Percentiles rank a stretch among this genome's conserved stretches.
Conservation (phyloP, 2,113 vertebrate genomes). For the Mixornis gularis region DNA sequence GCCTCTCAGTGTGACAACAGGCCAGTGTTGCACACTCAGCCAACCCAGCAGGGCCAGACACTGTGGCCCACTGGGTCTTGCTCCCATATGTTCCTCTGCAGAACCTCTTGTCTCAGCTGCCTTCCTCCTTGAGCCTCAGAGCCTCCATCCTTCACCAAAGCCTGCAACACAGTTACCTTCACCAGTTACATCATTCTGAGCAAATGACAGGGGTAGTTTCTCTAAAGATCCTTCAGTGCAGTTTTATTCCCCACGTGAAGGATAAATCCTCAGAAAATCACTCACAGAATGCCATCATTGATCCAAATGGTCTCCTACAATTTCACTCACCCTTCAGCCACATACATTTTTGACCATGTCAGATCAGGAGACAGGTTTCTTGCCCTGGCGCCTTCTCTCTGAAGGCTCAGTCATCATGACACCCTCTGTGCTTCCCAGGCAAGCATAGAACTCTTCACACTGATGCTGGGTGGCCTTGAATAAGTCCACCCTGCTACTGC, state of each 20-base stretch:
- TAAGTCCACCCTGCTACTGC: background rate
- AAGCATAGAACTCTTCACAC: background rate
- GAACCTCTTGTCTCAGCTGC: background rate
- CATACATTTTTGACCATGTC: background rate
- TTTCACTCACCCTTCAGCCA: background rate
- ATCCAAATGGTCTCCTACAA: background rate
- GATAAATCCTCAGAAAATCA: background rate
- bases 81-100: background rate
- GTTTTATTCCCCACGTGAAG: background rate
- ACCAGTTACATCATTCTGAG: background rate
- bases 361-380: background rate
- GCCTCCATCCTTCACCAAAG: background rate
- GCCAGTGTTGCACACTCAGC: background rate
- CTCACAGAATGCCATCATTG: background rate
- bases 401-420: background rate
- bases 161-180: background rate
- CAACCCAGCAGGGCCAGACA: background rate
- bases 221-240: background rate
- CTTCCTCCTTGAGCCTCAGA: background rate
- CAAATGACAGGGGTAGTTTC: background rate
- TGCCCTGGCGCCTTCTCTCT: background rate
- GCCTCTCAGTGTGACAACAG: background rate
- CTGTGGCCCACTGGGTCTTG: background rate
- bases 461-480: background rate
- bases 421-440: background rate